Percentiles rank a stretch among this genome's conserved stretches.
These are phyloP conservation scores for Nipponacmea schrenckii DNA, from an alignment of 2,888 invertebrate species.

Conservation along the genomic window DNA sequence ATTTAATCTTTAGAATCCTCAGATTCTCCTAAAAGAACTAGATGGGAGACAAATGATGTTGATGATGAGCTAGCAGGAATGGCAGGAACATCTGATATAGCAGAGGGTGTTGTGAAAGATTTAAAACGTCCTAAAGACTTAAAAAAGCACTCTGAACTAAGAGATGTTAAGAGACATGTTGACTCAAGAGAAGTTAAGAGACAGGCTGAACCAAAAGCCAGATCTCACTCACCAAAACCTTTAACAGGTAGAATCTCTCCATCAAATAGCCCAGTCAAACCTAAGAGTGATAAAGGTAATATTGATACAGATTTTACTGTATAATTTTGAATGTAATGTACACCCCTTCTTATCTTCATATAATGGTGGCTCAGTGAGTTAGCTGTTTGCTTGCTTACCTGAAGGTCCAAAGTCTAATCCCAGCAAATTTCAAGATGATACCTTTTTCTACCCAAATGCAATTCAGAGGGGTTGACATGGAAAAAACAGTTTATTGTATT, in stretches of 20 bases:
- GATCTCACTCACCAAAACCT: neutral
- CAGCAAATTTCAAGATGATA: too few relatives aligned
- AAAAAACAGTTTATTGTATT: too few relatives aligned
- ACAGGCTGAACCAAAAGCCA: neutral
- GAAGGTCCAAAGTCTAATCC: too few relatives aligned
- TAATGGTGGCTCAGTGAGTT: too few relatives aligned
- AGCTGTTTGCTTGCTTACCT: too few relatives aligned
- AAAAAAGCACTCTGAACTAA: neutral
- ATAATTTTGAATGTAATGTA: too few relatives aligned
- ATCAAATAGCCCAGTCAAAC: neutral
- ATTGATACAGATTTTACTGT: too few relatives aligned
- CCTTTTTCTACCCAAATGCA: too few relatives aligned
- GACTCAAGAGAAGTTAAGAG: neutral
- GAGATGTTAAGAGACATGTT: neutral
- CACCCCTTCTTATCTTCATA: too few relatives aligned
- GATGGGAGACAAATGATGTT: constrained; percentile 33
- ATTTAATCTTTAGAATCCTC: too few relatives aligned
- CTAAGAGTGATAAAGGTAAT: constrained; percentile 6
- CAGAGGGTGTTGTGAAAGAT: constrained; percentile 11
- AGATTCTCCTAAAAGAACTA: neutral
- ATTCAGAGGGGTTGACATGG: too few relatives aligned
- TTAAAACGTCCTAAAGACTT: constrained; percentile 21
- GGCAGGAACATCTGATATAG: constrained; percentile 51
- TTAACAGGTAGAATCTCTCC: neutral
- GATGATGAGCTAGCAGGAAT: constrained; percentile 58